Evolutionary conservation across 92 coral and sea anemone species (phyloP).

Genomic region (Galaxea fascicularis): DNA sequence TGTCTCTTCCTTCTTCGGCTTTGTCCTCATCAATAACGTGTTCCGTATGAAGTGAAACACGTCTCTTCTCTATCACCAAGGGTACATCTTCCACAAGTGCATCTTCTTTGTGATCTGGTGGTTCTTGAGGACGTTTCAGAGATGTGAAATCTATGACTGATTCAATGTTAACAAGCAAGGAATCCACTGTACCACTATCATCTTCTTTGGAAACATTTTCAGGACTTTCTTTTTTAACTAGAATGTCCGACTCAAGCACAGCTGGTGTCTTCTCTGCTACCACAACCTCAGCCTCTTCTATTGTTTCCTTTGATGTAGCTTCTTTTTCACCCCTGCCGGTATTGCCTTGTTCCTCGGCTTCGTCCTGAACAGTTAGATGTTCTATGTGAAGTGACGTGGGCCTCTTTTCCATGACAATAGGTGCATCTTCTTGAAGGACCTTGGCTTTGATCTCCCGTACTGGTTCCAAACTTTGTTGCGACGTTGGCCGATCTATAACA

Average conservation of each 20-base stretch:
- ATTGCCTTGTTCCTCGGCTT: background rate
- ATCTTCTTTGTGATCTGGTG: background rate
- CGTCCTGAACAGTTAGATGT: background rate
- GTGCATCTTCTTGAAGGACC: background rate
- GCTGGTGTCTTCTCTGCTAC: constrained; percentile 16
- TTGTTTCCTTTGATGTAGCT: background rate
- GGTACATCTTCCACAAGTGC: constrained; percentile 8
- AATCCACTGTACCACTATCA: background rate
- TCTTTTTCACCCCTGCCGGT: background rate
- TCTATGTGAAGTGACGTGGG: constrained; percentile 15
- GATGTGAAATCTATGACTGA: background rate
- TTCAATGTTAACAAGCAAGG: background rate
- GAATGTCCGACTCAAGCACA: background rate
- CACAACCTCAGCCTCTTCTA: background rate
- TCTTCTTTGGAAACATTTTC: background rate
- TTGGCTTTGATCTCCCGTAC: background rate
- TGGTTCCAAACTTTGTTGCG: background rate
- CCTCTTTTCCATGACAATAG: background rate
- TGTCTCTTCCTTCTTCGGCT: background rate
- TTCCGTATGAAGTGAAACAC: constrained; percentile 6
- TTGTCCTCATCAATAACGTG: background rate
- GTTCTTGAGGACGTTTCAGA: background rate
- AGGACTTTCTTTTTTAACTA: background rate
- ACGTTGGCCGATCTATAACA: background rate
- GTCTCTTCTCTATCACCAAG: constrained; percentile 13